Conservation (phyloP, 2,888 invertebrate genomes). For the Acanthopleura granulata region DNA sequence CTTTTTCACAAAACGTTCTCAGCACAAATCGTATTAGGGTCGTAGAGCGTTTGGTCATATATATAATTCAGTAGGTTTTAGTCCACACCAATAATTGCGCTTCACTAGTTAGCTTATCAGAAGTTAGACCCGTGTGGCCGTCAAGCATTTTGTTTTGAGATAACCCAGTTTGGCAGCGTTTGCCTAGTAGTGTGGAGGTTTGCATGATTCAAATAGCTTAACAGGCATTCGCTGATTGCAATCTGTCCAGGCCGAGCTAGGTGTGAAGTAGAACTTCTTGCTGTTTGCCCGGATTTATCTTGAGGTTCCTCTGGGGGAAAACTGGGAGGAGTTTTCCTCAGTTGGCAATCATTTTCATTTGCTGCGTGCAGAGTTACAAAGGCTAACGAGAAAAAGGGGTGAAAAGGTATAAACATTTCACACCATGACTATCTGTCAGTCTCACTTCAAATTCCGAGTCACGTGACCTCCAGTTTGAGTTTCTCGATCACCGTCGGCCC, state of each 20-base stretch:
- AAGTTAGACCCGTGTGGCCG: too few relatives aligned
- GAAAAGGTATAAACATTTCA: conserved; percentile 2
- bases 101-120: too few relatives aligned
- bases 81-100: too few relatives aligned
- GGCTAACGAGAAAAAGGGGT: not conserved
- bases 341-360: conserved; percentile 10
- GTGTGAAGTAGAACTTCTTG: not conserved
- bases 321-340: not conserved
- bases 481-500: not conserved
- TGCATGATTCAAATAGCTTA: too few relatives aligned
- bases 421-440: not conserved
- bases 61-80: too few relatives aligned
- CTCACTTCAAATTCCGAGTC: not conserved
- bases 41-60: too few relatives aligned
- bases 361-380: not conserved
- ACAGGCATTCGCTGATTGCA: not conserved
- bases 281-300: not conserved
- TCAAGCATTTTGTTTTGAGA: too few relatives aligned
- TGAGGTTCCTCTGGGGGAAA: not conserved
- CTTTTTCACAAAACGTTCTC: too few relatives aligned
- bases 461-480: not conserved
- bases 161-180: too few relatives aligned
- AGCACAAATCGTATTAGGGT: too few relatives aligned
- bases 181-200: too few relatives aligned
- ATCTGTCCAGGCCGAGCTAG: not conserved